These are phyloP conservation scores for Sebastes oblongus DNA, from an alignment of 2,797 vertebrate genomes.

Conservation along the genomic window DNA sequence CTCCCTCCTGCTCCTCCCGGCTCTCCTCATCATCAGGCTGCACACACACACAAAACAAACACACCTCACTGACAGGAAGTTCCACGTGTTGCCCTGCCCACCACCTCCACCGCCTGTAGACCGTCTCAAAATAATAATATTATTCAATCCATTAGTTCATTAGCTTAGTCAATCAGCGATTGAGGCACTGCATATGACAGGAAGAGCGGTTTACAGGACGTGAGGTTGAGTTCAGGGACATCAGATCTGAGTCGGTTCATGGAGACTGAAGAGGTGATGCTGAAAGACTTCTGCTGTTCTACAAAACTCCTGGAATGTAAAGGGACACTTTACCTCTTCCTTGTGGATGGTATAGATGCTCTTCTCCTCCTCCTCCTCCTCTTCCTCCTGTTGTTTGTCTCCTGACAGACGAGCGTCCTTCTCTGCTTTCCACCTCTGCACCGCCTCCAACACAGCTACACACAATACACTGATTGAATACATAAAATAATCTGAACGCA, in stretches of 20 bases:
- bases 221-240: no score
- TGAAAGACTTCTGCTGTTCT: background rate
- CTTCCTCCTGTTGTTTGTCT: slow-evolving; percentile 75
- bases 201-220: no score
- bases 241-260: no score
- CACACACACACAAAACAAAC: slow-evolving; percentile 15
- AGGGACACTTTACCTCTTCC: slow-evolving; percentile 82
- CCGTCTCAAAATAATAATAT: background rate
- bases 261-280: no score
- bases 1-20: slow-evolving; percentile 82
- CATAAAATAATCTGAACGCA: background rate
- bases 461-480: background rate
- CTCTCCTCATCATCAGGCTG: slow-evolving; percentile 87
- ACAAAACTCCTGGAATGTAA: background rate
- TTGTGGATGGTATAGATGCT: slow-evolving; percentile 88
- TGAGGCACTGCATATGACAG: background rate
- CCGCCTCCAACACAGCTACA: slow-evolving; percentile 85
- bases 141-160: background rate
- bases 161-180: background rate
- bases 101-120: background rate
- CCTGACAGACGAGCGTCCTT: slow-evolving; percentile 83
- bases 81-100: background rate
- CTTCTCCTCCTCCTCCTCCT: slow-evolving; percentile 86
- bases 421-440: slow-evolving; percentile 91
- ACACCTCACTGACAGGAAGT: background rate